Evolutionary conservation across 2,113 vertebrate genomes (phyloP).

Genomic region (Pontoporia blainvillei): DNA sequence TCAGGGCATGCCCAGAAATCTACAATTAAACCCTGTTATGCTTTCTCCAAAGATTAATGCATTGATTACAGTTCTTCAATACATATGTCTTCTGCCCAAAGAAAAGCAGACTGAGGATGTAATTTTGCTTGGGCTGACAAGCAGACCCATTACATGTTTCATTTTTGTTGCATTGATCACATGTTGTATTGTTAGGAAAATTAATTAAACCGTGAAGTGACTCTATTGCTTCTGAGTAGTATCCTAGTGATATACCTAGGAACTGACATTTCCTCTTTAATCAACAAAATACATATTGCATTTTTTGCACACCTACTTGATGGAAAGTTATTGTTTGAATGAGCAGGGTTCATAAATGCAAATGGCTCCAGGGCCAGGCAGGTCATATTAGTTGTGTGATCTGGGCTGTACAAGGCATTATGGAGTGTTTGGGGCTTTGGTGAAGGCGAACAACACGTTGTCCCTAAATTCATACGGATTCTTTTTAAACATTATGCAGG

Average conservation of each 20-base stretch:
- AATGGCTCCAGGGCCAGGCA: neutral
- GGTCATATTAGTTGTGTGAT: neutral
- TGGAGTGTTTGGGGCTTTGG: neutral
- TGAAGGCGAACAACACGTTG: neutral
- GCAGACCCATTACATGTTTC: neutral
- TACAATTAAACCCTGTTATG: neutral
- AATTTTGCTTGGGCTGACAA: neutral
- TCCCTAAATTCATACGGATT: neutral
- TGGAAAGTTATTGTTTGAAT: neutral
- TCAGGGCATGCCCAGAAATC: neutral
- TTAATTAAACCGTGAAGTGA: conserved; percentile 22
- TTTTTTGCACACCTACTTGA: neutral
- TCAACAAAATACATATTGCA: neutral
- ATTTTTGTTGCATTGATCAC: neutral
- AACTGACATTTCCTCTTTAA: neutral
- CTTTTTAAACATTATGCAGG: neutral
- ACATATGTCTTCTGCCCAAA: neutral
- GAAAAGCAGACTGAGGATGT: conserved; percentile 23
- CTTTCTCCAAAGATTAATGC: conserved; percentile 20
- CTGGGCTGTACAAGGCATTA: neutral
- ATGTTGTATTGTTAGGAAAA: conserved; percentile 27
- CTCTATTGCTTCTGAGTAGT: neutral
- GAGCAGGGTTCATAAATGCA: neutral
- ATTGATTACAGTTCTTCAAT: neutral
- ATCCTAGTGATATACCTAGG: neutral